These are phyloP conservation scores for Leptinotarsa juncta DNA, from an alignment of 2,888 invertebrate species.

Conservation along the genomic window DNA sequence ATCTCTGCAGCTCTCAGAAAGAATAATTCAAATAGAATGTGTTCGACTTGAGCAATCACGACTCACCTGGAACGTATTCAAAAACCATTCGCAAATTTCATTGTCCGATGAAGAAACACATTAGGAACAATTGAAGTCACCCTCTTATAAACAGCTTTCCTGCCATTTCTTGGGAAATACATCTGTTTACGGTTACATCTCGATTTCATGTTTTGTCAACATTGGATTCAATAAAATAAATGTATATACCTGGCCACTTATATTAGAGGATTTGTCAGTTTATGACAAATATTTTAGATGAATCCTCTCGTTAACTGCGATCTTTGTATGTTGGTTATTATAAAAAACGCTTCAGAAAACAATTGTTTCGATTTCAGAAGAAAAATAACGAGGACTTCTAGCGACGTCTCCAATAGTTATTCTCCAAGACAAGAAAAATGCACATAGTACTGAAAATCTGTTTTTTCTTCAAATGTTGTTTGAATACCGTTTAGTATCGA, in stretches of 20 bases:
- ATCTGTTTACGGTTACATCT: constrained; percentile 46
- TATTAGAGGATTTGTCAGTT: neutral
- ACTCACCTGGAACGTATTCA: constrained; percentile 9
- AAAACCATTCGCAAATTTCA: constrained; percentile 5
- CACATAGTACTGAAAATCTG: too few species aligned
- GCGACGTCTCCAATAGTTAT: too few species aligned
- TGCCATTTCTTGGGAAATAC: constrained; percentile 26
- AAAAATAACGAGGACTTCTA: too few species aligned
- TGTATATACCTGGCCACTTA: neutral
- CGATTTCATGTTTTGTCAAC: constrained; percentile 33
- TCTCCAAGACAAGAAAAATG: too few species aligned
- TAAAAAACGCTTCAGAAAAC: too few species aligned
- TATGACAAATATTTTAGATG: neutral
- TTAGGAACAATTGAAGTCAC: constrained; percentile 18
- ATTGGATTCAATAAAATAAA: constrained; percentile 27
- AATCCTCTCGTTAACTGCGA: neutral
- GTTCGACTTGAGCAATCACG: neutral
- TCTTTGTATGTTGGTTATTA: too few species aligned
- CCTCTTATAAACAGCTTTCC: constrained; percentile 1
- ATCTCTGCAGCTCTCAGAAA: neutral
- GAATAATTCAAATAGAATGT: neutral
- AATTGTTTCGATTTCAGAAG: too few species aligned
- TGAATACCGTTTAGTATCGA: too few species aligned
- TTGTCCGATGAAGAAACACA: constrained; percentile 11
- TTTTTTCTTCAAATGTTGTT: too few species aligned